Percentiles rank a stretch among this genome's conserved stretches.
These are phyloP conservation scores for Papilio protenor DNA, from an alignment of 2,888 invertebrate species.

Conservation along the genomic window DNA sequence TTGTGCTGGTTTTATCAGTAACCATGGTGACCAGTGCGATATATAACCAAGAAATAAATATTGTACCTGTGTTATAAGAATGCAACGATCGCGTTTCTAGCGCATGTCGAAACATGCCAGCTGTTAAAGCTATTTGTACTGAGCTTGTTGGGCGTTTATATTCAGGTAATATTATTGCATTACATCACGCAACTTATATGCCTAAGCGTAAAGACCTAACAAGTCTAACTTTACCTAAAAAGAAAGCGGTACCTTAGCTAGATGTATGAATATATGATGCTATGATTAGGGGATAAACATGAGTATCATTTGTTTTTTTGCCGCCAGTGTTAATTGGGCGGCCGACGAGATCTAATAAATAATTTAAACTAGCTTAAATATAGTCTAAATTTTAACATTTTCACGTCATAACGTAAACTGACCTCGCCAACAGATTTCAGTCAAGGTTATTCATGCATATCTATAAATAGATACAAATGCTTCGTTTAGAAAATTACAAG, in stretches of 20 bases:
- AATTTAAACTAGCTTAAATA: background rate
- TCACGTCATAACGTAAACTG: background rate
- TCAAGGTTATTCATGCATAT: background rate
- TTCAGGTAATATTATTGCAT: constrained; percentile 30
- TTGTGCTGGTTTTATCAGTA: background rate
- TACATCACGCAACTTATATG: constrained; percentile 34
- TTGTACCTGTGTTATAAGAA: constrained; percentile 7
- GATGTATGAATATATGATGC: no score
- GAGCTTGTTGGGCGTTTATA: constrained; percentile 23
- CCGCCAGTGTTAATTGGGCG: no score
- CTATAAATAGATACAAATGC: background rate
- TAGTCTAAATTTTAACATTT: background rate
- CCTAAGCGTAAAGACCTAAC: background rate
- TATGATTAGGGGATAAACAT: background rate
- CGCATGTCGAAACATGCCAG: constrained; percentile 39
- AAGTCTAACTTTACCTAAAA: background rate
- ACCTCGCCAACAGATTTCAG: background rate
- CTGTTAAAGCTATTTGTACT: constrained; percentile 36
- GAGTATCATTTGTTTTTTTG: no score
- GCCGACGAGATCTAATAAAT: no score
- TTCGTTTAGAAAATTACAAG: no score
- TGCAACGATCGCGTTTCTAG: constrained; percentile 28
- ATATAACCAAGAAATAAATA: constrained; percentile 16
- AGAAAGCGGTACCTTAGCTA: background rate
- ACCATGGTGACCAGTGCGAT: background rate